These are phyloP conservation scores for Xenopus laevis DNA, from an alignment of 2,113 vertebrate species.

Conservation along the genomic window DNA sequence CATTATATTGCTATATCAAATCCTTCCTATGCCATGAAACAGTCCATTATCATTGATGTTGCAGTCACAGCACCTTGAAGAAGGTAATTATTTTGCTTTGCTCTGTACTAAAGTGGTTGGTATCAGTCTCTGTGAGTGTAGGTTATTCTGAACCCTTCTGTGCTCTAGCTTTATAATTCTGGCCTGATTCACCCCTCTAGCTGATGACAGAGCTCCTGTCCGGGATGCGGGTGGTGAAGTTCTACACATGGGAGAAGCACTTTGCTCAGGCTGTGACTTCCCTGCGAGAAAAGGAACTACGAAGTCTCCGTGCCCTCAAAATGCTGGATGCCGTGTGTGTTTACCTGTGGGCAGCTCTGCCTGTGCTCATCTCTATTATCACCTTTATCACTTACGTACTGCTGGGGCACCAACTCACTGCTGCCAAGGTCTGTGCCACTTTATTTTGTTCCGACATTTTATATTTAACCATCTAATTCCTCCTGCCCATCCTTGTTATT, in stretches of 20 bases:
- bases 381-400: conserved; percentile 89
- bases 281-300: conserved; percentile 73
- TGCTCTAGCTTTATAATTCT: neutral
- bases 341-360: conserved; percentile 91
- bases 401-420: conserved; percentile 86
- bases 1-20: too few species aligned
- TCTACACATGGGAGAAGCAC: conserved; percentile 86
- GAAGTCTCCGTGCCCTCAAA: conserved; percentile 69
- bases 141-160: too few species aligned
- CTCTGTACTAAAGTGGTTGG: too few species aligned
- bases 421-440: conserved; percentile 75
- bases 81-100: too few species aligned
- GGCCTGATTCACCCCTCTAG: conserved; percentile 53
- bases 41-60: too few species aligned
- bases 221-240: conserved; percentile 91
- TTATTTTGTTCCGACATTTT: neutral
- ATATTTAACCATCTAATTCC: neutral
- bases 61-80: too few species aligned
- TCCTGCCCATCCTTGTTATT: neutral
- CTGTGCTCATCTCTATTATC: conserved; percentile 85
- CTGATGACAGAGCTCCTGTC: conserved; percentile 86
- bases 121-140: too few species aligned
- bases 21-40: too few species aligned
- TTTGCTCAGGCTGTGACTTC: conserved; percentile 69
- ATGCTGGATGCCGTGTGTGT: conserved; percentile 92